Base-by-base conservation (phyloP, 1,140 invertebrate species). In the Archegozetes longisetosus region DNA sequence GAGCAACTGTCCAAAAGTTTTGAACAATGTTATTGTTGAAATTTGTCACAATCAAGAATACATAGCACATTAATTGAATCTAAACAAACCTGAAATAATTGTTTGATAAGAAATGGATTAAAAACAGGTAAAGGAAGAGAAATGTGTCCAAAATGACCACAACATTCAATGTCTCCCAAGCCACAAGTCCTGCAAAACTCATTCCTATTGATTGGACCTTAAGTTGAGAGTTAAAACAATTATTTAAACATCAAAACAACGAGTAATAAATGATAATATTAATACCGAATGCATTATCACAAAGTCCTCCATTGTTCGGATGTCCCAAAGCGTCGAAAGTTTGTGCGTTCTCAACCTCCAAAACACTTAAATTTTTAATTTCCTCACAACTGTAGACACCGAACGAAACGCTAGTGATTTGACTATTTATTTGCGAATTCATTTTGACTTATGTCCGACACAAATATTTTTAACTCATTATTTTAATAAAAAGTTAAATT, bases 131-230 rank as follows among this genome's bases (percentile, higher is more conserved):
- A 71, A 2, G 89, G 86, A n/a, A 99, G 73, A 61, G 84, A 82
- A 61, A 98, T 94, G 68, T 96, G 88, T 0, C 94, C 94, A 75
- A 93, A 84, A 74, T 99, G 95, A 2, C 95, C 94, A 1, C 83
- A 80, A 73, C 94, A 98, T 60, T 80, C 74, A 13, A 74, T 65
- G n/a, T 76, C 67, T 62, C 73, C 77, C 60, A 82, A 77, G 4
- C 78, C 76, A 73, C 94, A 98, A 17, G 91, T 96, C 13, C 72
- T 72, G 74, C 94, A 98, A 6, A 79, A 73, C 60, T 88, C 83
- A 68, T 77, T 75, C 55, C 63, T 59, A 20, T 76, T 72, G 32
- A 64, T 56, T 20, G 76, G 72, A 54, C 78, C 77, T 75, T 62
- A 17, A 40, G n/a, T 58, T 29, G 46, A 23, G 25, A n/a, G 17